Evolutionary conservation across 2,888 invertebrate species (phyloP), one percentile per base, ranked within the genome.

Genomic region (Lacanobia wlatinum): DNA sequence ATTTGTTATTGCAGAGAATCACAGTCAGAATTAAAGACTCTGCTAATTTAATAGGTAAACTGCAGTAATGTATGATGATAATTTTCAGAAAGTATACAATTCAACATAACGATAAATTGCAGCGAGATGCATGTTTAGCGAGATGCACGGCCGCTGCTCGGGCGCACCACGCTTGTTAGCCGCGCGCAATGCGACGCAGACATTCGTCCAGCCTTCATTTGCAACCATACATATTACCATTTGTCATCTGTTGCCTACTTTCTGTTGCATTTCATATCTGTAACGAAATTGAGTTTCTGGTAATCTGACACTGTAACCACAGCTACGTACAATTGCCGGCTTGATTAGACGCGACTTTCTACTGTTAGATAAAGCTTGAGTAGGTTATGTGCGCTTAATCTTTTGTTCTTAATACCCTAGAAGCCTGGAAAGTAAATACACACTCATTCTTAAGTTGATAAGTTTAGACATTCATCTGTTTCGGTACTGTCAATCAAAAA

Each of bases 101-200:
- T 87, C 87, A 80, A 80, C 84, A 86, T 84, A 82, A 86, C 78
- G 82, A 86, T 90, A 89, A 90, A 90, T 90, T 88, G 87, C 88
- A 87, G 68, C 70, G 76, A 86, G 85, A 88, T 87, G 87, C 88
- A 89, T 88, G 87, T 66, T 75, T 64, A 80, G 64, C 76, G 80
- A 34, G 56, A 34, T 59, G 83, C 84, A 87, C 83, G 87, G 71
- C 59, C 46, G 66, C 40, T 82, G 79, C 73, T 71, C 84, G 64
- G 67, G 83, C 84, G 82, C 87, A 87, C 85, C 86, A 84, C 82
- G 82, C 82, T 84, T 71, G 71, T 74, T 80, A 69, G 61, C 14
- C 62, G 61, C 73, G 72, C 58, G 74, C 69, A 73, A 79, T 76
- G 76, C 68, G 60, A 70, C 69, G 64, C 66, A 71, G 55, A 80